Evolutionary conservation across 2,113 vertebrate species (phyloP), one percentile per base, ranked within the genome.

Genomic region (Phalacrocorax carbo): DNA sequence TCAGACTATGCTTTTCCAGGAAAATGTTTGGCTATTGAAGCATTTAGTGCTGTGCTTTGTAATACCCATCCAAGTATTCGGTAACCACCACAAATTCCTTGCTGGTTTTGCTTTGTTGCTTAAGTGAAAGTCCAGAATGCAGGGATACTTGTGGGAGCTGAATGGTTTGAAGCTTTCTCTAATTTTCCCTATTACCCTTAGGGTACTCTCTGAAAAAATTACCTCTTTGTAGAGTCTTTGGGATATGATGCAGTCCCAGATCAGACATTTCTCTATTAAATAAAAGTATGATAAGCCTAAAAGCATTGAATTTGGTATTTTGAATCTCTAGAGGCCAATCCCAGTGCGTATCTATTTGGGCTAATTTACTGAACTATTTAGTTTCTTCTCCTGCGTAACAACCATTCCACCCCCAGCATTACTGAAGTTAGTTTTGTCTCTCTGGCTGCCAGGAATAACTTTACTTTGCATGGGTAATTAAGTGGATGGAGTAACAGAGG

Each of bases 401-500:
- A 92, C 95, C 54, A 69, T 94, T 97, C 71, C 94, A 94, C 73
- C 76, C 80, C 80, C 79, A 95, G 73, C 57, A 93, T 91, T 93
- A 80, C 9, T 93, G 76, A 93, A 95, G 88, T 96, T 95, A 88
- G 73, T 72, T 97, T 95, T 96, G 84, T 69, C 80, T 97, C 95
- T 86, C 64, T 44, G 62, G 60, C 96, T 97, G 94, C 96, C 96
- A 98, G 93, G 84, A 97, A 97, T 97, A 97, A 95, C 91, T 97
- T 97, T 82, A 76, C 92, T 97, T 97, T 96, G 93, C 85, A 94
- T 97, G 96, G 88, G 88, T 98, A 97, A 97, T 97, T 97, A 98
- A 94, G 86, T 80, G 95, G 94, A 94, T 96, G 96, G 91, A 95
- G 95, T 97, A 97, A 97, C 71, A 76, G 94, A 46, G 54, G 55